Conservation (phyloP, 2,797 vertebrate species). For the Hafferia zeledoni region DNA sequence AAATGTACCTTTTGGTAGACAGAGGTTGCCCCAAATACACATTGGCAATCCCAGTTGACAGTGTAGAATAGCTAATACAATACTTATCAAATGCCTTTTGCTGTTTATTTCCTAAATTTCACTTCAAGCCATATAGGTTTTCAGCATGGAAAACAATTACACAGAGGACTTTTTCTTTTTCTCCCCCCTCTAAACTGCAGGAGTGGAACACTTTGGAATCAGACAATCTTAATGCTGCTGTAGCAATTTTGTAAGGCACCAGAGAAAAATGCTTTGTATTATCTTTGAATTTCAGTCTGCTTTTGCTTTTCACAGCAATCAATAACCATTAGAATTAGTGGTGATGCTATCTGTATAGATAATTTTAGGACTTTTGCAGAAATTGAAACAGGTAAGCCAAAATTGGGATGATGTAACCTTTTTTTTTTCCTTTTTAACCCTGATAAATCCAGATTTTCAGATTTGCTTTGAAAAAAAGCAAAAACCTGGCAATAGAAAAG, state of each 20-base stretch:
- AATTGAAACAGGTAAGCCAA: not conserved
- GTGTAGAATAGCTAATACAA: not conserved
- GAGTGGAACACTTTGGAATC: not conserved
- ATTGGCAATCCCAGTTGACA: not conserved
- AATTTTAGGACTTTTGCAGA: slow-evolving; percentile 29
- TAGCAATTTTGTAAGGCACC: slow-evolving; percentile 42
- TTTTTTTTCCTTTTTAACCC: not conserved
- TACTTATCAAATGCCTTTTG: not conserved
- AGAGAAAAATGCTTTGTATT: slow-evolving; percentile 42
- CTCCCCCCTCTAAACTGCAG: not conserved
- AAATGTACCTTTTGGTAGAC: not conserved
- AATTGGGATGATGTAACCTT: not conserved
- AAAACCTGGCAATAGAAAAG: not conserved
- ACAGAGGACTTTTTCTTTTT: not conserved
- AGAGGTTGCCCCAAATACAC: not conserved
- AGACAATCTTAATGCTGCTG: not conserved
- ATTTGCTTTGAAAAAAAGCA: not conserved
- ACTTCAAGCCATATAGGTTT: not conserved
- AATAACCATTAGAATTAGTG: slow-evolving; percentile 42
- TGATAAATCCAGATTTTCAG: not conserved
- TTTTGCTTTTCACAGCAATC: slow-evolving; percentile 33
- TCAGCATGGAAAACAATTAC: not conserved
- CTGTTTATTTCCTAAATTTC: not conserved
- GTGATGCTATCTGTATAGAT: not conserved
- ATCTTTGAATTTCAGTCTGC: slow-evolving; percentile 47